A percentile compares a stretch with the other conserved stretches of the same genome.
phyloP scores from a whole-genome alignment of 2,797 vertebrate genomes.

The Apogon talboti region DNA sequence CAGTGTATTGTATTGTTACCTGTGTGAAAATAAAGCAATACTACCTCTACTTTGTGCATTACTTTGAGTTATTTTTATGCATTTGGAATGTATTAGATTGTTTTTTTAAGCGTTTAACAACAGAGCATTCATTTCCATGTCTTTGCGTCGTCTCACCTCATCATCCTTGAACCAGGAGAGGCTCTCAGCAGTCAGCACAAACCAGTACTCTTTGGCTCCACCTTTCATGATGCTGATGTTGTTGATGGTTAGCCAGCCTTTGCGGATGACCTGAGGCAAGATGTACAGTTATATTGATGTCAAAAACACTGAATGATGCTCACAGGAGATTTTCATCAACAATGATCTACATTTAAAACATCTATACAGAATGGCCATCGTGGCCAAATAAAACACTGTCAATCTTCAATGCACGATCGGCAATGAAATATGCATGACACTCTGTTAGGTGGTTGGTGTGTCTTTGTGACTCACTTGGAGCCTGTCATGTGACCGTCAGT shows the following conservation, averaged over 20 bases:
- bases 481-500: slow-evolving; percentile 52
- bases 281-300: not conserved
- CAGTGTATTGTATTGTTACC: no score
- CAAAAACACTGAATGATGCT: not conserved
- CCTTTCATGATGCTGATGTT: slow-evolving; percentile 99
- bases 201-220: slow-evolving; percentile 98
- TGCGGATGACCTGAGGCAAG: slow-evolving; percentile 90
- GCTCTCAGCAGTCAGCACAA: slow-evolving; percentile 94
- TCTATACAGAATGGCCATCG: not conserved
- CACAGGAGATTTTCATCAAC: slow-evolving; percentile 5
- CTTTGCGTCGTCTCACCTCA: slow-evolving; percentile 85
- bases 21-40: slow-evolving; percentile 12
- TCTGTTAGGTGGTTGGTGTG: slow-evolving; percentile 55
- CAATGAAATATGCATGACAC: slow-evolving; percentile 39
- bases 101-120: no score
- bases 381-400: slow-evolving; percentile 33
- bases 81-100: not conserved
- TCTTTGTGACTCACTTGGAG: slow-evolving; percentile 54
- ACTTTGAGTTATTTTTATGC: not conserved
- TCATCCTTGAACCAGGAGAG: slow-evolving; percentile 98
- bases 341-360: not conserved
- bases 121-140: no score
- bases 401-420: slow-evolving; percentile 25
- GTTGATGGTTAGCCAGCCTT: slow-evolving; percentile 98
- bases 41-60: slow-evolving; percentile 1